Conservation (phyloP, 2,113 vertebrate species). For the Oreochromis aureus region DNA sequence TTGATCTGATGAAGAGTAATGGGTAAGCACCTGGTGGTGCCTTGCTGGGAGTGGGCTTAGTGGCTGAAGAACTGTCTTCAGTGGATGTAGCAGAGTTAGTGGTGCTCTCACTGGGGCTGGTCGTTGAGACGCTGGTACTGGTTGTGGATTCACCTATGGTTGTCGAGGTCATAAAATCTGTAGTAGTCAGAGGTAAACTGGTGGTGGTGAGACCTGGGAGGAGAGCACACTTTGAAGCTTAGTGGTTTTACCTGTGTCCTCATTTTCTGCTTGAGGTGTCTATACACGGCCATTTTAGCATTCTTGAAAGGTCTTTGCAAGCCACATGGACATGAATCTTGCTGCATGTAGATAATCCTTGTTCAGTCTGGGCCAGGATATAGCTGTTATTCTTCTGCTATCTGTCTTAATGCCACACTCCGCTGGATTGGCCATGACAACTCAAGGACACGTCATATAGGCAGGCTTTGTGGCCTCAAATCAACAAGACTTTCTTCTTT, state of each 20-base stretch:
- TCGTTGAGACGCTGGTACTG: neutral
- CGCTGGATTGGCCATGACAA: neutral
- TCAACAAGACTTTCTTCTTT: neutral
- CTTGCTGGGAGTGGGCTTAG: neutral
- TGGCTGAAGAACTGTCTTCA: neutral
- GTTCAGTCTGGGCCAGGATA: neutral
- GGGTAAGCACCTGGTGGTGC: constrained; percentile 19
- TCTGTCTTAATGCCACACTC: neutral
- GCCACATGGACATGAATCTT: neutral
- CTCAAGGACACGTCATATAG: neutral
- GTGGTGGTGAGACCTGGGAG: constrained; percentile 64
- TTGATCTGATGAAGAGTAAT: neutral
- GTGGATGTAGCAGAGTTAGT: neutral
- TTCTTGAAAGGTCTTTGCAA: neutral
- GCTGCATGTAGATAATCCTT: neutral
- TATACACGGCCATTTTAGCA: rapidly evolving
- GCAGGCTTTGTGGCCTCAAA: neutral
- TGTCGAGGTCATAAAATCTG: neutral
- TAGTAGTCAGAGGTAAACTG: constrained; percentile 38
- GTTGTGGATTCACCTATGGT: neutral
- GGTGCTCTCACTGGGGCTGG: neutral
- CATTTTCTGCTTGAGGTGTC: neutral
- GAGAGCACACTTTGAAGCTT: constrained; percentile 37
- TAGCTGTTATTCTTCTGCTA: neutral
- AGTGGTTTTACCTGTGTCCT: neutral